phyloP scores from a whole-genome alignment of 2,888 invertebrate species.

The Silvanus unidentatus region DNA sequence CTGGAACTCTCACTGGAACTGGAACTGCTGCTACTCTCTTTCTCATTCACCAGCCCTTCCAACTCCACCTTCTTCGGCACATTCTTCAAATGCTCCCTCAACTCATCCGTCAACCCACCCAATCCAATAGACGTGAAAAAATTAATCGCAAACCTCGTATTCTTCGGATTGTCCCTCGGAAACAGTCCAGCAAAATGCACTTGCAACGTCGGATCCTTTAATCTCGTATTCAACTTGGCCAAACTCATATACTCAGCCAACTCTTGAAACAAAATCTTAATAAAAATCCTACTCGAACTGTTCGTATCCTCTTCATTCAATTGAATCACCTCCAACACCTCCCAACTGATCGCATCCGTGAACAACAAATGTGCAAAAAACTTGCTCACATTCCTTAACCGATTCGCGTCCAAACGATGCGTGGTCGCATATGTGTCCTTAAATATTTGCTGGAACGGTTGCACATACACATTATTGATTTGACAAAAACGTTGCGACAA shows the following conservation, averaged over 20 bases:
- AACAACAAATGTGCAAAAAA: slow-evolving; percentile 94
- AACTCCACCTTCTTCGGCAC: slow-evolving; percentile 25
- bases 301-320: slow-evolving; percentile 97
- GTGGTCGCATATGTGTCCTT: slow-evolving; percentile 91
- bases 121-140: slow-evolving; percentile 96
- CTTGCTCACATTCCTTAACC: slow-evolving; percentile 92
- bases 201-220: slow-evolving; percentile 84
- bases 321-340: slow-evolving; percentile 80
- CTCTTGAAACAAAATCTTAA: slow-evolving; percentile 96
- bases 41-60: slow-evolving; percentile 28
- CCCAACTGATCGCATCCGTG: slow-evolving; percentile 97
- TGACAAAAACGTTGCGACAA: slow-evolving; percentile 91
- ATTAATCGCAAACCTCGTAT: slow-evolving; percentile 95
- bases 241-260: slow-evolving; percentile 95
- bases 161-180: slow-evolving; percentile 91
- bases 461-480: slow-evolving; percentile 87
- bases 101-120: slow-evolving; percentile 82
- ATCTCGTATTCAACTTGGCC: slow-evolving; percentile 79
- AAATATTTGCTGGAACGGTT: slow-evolving; percentile 92
- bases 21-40: slow-evolving; percentile 25
- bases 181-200: slow-evolving; percentile 86
- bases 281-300: slow-evolving; percentile 94
- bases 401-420: slow-evolving; percentile 92
- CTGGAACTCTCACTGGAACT: slow-evolving; percentile 18
- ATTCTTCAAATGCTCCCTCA: slow-evolving; percentile 36